Conservation (phyloP, 1,140 invertebrate species). For the Heliothis subflexa region DNA sequence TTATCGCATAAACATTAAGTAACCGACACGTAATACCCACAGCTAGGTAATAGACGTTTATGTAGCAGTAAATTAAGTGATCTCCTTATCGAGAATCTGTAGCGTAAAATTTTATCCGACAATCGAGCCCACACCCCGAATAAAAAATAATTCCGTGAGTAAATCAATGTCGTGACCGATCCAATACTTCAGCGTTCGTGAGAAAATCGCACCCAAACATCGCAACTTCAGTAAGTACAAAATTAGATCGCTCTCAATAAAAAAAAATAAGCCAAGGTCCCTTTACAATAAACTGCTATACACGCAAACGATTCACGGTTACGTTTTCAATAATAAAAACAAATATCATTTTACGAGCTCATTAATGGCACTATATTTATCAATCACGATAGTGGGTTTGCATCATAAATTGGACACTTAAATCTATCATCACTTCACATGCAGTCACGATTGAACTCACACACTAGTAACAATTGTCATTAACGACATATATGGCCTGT, state of each 20-base stretch:
- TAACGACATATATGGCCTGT: conserved; percentile 19
- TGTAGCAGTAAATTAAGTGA: conserved; percentile 7
- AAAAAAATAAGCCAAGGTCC: conserved; percentile 59
- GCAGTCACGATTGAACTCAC: conserved; percentile 45
- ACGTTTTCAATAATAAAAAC: conserved; percentile 38
- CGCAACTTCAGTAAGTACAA: conserved; percentile 52
- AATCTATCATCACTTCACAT: conserved; percentile 41
- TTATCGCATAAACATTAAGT: not conserved
- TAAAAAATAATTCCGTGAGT: conserved; percentile 43
- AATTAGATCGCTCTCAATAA: conserved; percentile 65
- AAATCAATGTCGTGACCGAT: conserved; percentile 47
- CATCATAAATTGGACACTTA: conserved; percentile 35
- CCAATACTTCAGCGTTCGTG: conserved; percentile 50
- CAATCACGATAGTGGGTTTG: not conserved
- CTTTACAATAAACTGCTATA: conserved; percentile 52
- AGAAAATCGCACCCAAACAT: conserved; percentile 58
- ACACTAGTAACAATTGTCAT: conserved; percentile 29
- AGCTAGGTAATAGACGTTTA: not conserved
- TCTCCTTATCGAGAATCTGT: conserved; percentile 6
- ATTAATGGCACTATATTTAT: conserved; percentile 28
- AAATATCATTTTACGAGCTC: conserved; percentile 44
- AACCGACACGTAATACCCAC: not conserved
- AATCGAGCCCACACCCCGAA: conserved; percentile 23
- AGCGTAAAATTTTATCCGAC: conserved; percentile 20
- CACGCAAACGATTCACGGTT: conserved; percentile 54